Evolutionary conservation across 2,113 vertebrate species (phyloP).

Genomic region (Pangasianodon gigas): DNA sequence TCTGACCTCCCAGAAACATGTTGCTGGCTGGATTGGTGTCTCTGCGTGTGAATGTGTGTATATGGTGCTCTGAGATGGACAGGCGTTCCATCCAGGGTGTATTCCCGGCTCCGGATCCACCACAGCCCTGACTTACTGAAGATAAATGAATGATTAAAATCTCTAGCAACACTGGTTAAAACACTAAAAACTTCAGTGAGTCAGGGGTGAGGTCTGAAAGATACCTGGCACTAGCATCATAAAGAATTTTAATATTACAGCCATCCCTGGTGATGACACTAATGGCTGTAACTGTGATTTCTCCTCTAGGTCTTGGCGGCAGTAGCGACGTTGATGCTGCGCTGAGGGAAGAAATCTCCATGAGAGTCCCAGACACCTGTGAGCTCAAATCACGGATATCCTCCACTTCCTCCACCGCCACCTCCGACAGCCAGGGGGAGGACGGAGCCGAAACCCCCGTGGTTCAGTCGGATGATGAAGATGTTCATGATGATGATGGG

Average conservation of each 20-base stretch:
- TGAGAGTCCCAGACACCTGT: slow-evolving; percentile 66
- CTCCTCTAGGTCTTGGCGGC: slow-evolving; percentile 51
- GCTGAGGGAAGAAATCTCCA: slow-evolving; percentile 73
- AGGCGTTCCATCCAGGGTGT: neutral
- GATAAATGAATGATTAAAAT: neutral
- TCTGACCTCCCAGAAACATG: neutral
- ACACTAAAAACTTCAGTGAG: neutral
- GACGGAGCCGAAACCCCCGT: slow-evolving; percentile 78
- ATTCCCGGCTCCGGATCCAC: neutral
- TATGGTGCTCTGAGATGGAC: neutral
- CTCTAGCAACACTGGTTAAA: neutral
- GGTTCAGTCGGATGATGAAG: slow-evolving; percentile 83
- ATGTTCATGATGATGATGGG: slow-evolving; percentile 67
- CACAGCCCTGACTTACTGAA: neutral
- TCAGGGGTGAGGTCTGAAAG: neutral
- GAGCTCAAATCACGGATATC: slow-evolving; percentile 82
- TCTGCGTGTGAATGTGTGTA: neutral
- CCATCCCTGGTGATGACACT: neutral
- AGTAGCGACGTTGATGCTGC: slow-evolving; percentile 58
- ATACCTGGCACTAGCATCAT: neutral
- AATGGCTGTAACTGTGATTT: neutral
- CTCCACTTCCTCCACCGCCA: slow-evolving; percentile 85
- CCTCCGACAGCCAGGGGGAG: slow-evolving; percentile 80
- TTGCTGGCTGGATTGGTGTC: neutral
- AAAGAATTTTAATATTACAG: neutral